Evolutionary conservation across 2,888 invertebrate genomes (phyloP), one percentile per base, ranked within the genome.

Genomic region (Melieria picta): DNA sequence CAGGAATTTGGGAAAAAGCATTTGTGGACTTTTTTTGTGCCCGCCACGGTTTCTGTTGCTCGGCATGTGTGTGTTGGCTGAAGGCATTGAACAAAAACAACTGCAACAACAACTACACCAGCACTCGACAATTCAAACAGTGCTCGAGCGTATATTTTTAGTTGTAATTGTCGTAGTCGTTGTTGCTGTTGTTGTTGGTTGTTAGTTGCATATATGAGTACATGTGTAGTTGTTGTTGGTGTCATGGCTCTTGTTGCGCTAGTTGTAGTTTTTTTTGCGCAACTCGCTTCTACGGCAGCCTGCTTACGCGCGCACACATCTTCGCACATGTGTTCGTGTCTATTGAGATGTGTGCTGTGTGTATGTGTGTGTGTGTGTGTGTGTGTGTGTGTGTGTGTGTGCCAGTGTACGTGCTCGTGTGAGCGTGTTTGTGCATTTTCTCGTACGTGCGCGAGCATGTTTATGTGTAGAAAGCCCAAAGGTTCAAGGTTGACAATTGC

Each of bases 401-500:
- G 13, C n/a, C 16, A 7, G 57, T 16, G 16, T 58, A 42, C 10
- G 10, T 58, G 58, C 30, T n/a, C 57, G 13, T 57, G 13, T 57
- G 57, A n/a, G 57, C 13, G 57, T 60, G 50, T 60, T 7, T 60
- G 42, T 42, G 60, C n/a, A 43, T 60, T 7, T 60, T 30, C 43
- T 16, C 42, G 60, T 60, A 43, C 9, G 60, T 60, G 9, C 13
- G 13, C 13, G n/a, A 9, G 16, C 16, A 30, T 67, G 48, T 58
- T 11, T 48, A 42, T 9, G n/a, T 69, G 55, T 62, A 3, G 60
- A 48, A 67, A 48, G 69, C 69, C 62, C 75, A 75, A 78, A 81
- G 82, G 82, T 81, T 81, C 80, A 81, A 81, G 80, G 80, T 80
- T 82, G 80, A 61, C 58, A 72, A 46, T 65, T 67, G 48, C 65